Percentiles rank a stretch among this genome's conserved stretches.
Evolutionary conservation across 2,888 invertebrate genomes (phyloP).

Genomic region (Lomographa bimaculata): DNA sequence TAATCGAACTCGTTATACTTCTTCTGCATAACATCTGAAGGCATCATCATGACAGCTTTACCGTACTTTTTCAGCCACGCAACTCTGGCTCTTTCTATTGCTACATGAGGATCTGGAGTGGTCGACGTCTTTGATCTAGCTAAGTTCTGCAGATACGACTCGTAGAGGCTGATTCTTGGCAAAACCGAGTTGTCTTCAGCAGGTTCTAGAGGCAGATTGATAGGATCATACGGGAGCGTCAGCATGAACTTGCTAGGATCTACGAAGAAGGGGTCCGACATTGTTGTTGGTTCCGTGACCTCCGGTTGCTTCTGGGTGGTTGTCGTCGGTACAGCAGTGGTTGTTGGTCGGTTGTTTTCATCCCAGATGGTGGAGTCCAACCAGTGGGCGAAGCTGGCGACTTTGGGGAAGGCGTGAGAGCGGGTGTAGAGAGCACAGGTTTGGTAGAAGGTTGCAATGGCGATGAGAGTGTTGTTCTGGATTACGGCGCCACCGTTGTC

Average conservation of each 20-base stretch:
- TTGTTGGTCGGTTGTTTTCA: conserved; percentile 58
- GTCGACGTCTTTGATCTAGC: conserved; percentile 55
- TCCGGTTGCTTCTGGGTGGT: conserved; percentile 39
- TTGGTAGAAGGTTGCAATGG: conserved; percentile 61
- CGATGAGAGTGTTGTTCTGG: conserved; percentile 70
- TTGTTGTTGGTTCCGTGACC: conserved; percentile 26
- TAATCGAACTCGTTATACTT: conserved; percentile 52
- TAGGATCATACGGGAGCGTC: conserved; percentile 66
- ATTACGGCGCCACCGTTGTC: conserved; percentile 75
- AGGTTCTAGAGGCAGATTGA: conserved; percentile 70
- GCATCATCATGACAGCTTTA: conserved; percentile 45
- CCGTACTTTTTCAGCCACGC: conserved; percentile 51
- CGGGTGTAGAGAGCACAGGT: conserved; percentile 67
- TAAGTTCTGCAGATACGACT: conserved; percentile 66
- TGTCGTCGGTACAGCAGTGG: conserved; percentile 25
- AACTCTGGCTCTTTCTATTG: conserved; percentile 36
- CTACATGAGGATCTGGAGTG: conserved; percentile 38
- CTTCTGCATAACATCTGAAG: conserved; percentile 36
- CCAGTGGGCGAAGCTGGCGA: conserved; percentile 63
- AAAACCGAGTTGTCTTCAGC: conserved; percentile 68
- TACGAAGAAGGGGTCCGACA: conserved; percentile 33
- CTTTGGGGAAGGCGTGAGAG: conserved; percentile 70
- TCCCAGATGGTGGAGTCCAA: conserved; percentile 73
- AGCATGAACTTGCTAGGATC: conserved; percentile 61
- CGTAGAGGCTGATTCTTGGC: conserved; percentile 72